Conservation (phyloP, 2,113 vertebrate species). For the Corythornis madagascariensis region DNA sequence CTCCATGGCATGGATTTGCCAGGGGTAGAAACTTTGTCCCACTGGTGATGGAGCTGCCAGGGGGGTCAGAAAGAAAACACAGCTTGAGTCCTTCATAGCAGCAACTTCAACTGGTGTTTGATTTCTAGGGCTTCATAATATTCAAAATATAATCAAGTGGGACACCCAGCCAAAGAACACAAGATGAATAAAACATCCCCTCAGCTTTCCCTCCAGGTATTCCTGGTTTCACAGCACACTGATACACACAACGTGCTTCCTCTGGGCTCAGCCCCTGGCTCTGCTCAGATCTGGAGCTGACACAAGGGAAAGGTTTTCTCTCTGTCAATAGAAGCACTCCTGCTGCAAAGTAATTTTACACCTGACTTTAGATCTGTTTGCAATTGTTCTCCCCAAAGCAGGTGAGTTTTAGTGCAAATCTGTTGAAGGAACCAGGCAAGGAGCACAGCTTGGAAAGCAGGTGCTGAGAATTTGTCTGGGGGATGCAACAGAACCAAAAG, state of each 20-base stretch:
- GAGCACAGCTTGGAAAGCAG: not conserved
- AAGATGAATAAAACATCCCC: not conserved
- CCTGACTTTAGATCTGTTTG: not conserved
- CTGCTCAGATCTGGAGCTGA: accelerated
- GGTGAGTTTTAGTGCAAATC: not conserved
- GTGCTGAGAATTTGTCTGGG: not conserved
- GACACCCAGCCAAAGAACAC: not conserved
- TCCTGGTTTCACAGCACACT: not conserved
- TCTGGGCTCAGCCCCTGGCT: not conserved
- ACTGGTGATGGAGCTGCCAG: not conserved
- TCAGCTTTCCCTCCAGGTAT: not conserved
- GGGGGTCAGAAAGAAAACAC: not conserved
- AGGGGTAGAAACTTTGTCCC: not conserved
- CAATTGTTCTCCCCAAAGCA: not conserved
- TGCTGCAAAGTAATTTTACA: not conserved
- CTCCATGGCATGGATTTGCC: not conserved
- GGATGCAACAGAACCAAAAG: not conserved
- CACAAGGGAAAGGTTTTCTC: not conserved
- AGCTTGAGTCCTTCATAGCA: accelerated
- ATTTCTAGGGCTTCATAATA: not conserved
- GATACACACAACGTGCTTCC: not conserved
- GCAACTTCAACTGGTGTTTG: not conserved
- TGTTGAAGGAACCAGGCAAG: not conserved
- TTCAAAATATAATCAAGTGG: not conserved
- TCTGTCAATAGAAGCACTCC: not conserved